Conservation (phyloP, 23 tunicate genomes). For the Halocynthia roretzi region DNA sequence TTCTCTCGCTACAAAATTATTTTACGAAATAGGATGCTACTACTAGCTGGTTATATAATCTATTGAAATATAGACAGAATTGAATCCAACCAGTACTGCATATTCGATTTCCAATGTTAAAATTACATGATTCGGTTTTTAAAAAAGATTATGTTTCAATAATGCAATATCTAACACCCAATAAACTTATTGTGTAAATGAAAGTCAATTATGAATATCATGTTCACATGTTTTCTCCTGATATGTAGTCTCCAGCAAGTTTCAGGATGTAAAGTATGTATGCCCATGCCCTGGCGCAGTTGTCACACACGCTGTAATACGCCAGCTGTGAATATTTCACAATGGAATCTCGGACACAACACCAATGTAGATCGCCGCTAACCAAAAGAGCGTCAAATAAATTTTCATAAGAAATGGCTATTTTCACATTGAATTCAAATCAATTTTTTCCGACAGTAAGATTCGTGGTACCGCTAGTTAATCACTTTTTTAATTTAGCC, state of each 20-base stretch:
- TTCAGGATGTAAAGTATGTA: not conserved
- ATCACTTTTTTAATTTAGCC: not conserved
- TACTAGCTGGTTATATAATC: no score
- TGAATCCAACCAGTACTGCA: no score
- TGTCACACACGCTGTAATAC: not conserved
- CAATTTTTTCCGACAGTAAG: not conserved
- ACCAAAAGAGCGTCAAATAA: not conserved
- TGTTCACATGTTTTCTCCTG: slow-evolving; percentile 21
- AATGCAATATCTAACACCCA: no score
- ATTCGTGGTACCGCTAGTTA: not conserved
- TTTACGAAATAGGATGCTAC: no score
- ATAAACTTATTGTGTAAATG: no score
- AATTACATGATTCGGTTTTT: no score
- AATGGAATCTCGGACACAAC: slow-evolving; percentile 17
- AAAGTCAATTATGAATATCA: no score
- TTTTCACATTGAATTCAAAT: not conserved
- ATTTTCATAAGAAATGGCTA: not conserved
- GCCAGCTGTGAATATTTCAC: not conserved
- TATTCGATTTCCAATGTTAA: no score
- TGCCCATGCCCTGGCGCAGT: slow-evolving; percentile 5
- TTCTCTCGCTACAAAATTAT: no score
- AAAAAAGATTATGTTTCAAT: no score
- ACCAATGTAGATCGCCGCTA: slow-evolving; percentile 21
- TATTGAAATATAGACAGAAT: no score
- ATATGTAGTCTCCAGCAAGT: slow-evolving; percentile 18